Evolutionary conservation across 2,797 vertebrate species (phyloP).

Genomic region (Hyperoplus immaculatus): DNA sequence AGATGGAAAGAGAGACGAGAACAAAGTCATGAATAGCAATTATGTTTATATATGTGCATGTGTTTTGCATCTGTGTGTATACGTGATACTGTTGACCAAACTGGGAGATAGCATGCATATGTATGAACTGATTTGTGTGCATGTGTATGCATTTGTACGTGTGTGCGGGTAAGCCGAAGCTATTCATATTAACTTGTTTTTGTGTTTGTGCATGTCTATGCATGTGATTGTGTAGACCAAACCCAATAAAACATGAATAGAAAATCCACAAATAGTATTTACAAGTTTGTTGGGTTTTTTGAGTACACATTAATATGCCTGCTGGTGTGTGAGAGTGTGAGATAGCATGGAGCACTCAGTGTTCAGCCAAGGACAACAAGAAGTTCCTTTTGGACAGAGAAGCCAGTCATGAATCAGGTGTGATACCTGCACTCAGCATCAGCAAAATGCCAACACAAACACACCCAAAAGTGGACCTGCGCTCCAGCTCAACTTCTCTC

Average conservation of each 20-base stretch:
- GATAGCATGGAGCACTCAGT: slow-evolving; percentile 64
- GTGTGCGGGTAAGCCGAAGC: slow-evolving; percentile 8
- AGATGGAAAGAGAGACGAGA: slow-evolving; percentile 14
- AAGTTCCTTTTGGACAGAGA: slow-evolving; percentile 80
- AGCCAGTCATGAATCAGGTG: slow-evolving; percentile 87
- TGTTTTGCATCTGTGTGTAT: slow-evolving; percentile 53
- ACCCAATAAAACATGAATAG: slow-evolving; percentile 31
- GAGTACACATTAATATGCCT: slow-evolving; percentile 9
- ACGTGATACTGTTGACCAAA: slow-evolving; percentile 36
- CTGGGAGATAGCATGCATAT: slow-evolving; percentile 8
- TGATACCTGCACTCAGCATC: slow-evolving; percentile 80
- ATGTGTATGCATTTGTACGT: slow-evolving; percentile 6
- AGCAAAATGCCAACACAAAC: slow-evolving; percentile 82
- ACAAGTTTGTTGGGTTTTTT: slow-evolving; percentile 30
- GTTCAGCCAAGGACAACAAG: slow-evolving; percentile 82
- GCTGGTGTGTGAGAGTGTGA: slow-evolving; percentile 45
- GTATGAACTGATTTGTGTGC: slow-evolving; percentile 39
- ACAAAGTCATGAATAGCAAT: slow-evolving; percentile 49
- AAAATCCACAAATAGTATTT: slow-evolving; percentile 55
- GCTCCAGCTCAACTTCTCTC: slow-evolving; percentile 50
- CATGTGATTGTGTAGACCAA: slow-evolving; percentile 13
- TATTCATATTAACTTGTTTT: slow-evolving; percentile 18
- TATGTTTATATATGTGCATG: slow-evolving; percentile 42
- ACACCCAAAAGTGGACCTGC: slow-evolving; percentile 60
- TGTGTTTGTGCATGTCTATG: slow-evolving; percentile 24